Percentiles rank a stretch among this genome's conserved stretches.
These are phyloP conservation scores for Eristalis arbustorum DNA, from an alignment of 2,888 invertebrate genomes.

Conservation along the genomic window DNA sequence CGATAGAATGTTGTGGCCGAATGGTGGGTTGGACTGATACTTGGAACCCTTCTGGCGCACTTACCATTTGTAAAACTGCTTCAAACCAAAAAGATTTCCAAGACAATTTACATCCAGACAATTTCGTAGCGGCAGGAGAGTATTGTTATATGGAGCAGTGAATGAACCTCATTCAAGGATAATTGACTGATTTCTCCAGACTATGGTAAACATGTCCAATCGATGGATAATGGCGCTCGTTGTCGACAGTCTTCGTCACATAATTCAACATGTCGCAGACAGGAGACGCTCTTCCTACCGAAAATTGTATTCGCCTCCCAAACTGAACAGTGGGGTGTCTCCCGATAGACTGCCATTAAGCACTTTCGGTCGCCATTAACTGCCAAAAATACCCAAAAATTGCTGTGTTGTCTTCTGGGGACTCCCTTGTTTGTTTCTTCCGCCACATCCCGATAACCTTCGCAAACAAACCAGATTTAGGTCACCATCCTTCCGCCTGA, in stretches of 20 bases:
- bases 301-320: background rate
- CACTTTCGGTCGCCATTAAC: background rate
- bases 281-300: background rate
- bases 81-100: no score
- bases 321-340: background rate
- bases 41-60: no score
- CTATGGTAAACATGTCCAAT: no score
- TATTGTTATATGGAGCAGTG: no score
- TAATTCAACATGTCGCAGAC: background rate
- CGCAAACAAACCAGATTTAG: background rate
- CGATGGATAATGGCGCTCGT: background rate
- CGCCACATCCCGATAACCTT: background rate
- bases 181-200: no score
- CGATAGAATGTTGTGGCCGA: no score
- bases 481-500: background rate
- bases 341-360: background rate
- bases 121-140: no score
- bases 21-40: no score
- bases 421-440: background rate
- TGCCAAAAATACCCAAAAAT: background rate
- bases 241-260: background rate
- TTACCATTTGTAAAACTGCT: no score
- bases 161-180: no score
- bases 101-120: no score
- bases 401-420: background rate